A percentile compares a stretch with the other conserved stretches of the same genome.
Conservation (phyloP, 1,140 invertebrate genomes). For the Drosophila nasuta region DNA sequence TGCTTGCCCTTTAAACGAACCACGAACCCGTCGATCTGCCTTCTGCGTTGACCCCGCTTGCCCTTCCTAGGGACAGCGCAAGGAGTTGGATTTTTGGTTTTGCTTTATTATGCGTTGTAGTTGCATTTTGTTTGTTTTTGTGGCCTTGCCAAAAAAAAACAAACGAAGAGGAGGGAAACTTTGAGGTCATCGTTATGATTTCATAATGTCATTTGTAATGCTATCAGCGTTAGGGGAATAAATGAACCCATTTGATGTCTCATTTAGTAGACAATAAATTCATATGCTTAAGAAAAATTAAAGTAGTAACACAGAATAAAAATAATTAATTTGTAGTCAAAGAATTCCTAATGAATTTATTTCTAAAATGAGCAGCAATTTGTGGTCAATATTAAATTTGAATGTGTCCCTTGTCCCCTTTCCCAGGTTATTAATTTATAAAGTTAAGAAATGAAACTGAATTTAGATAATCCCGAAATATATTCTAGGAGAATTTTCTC, state of each 20-base stretch:
- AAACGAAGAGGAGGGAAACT: background rate
- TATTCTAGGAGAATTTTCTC: too few relatives aligned
- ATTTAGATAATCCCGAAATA: too few relatives aligned
- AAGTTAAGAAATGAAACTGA: too few relatives aligned
- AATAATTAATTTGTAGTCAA: too few relatives aligned
- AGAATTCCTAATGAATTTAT: too few relatives aligned
- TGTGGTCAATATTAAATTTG: too few relatives aligned
- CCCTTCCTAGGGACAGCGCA: constrained; percentile 1
- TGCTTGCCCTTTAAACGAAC: constrained; percentile 33
- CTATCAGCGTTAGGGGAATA: background rate
- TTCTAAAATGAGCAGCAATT: too few relatives aligned
- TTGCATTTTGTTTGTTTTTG: constrained; percentile 62
- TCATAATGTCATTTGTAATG: constrained; percentile 12
- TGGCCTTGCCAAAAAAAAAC: constrained; percentile 53
- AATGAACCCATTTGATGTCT: background rate
- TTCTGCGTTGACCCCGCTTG: constrained; percentile 3
- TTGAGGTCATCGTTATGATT: constrained; percentile 37
- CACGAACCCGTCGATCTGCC: background rate
- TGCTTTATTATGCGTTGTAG: constrained; percentile 70
- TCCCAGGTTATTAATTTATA: too few relatives aligned
- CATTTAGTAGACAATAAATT: background rate
- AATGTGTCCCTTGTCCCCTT: too few relatives aligned
- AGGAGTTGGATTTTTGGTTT: constrained; percentile 35
- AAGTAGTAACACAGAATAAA: too few relatives aligned
- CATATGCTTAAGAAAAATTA: too few relatives aligned